phyloP scores from a whole-genome alignment of 2,888 invertebrate species.

The Notodonta ziczac region DNA sequence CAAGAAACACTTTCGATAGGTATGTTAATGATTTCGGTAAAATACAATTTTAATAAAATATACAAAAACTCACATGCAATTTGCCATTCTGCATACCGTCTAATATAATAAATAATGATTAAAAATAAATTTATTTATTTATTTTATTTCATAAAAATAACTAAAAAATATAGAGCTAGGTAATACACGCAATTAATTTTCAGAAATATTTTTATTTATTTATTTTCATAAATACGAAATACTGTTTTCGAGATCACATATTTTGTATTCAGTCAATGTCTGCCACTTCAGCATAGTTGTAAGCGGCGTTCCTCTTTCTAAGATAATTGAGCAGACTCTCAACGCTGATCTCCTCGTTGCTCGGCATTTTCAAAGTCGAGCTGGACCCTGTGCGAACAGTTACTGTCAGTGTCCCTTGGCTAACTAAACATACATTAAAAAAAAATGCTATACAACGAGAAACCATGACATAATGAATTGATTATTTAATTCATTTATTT shows the following conservation, averaged over 20 bases:
- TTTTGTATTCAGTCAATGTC: conserved; percentile 56
- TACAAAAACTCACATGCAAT: conserved; percentile 32
- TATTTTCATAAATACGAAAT: background rate
- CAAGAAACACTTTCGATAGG: too few relatives aligned
- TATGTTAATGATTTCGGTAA: too few relatives aligned
- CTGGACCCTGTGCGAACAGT: conserved; percentile 49
- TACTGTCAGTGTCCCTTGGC: background rate
- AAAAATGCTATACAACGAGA: background rate
- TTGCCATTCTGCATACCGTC: conserved; percentile 31
- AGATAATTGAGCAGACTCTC: conserved; percentile 62
- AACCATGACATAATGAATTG: too few relatives aligned
- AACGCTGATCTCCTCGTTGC: conserved; percentile 61
- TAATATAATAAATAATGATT: background rate
- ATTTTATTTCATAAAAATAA: background rate
- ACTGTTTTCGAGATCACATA: background rate
- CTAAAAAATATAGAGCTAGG: background rate
- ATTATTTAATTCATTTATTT: too few relatives aligned
- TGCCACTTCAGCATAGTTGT: conserved; percentile 45
- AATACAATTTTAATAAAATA: too few relatives aligned
- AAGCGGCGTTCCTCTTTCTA: conserved; percentile 52
- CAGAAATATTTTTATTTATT: background rate
- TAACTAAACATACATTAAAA: background rate
- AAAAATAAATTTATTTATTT: background rate
- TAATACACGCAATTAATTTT: too few relatives aligned
- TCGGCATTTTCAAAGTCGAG: conserved; percentile 50